Percentiles rank a stretch among this genome's conserved stretches.
Conservation (phyloP, 1,140 invertebrate genomes). For the Aphidius ervi region DNA sequence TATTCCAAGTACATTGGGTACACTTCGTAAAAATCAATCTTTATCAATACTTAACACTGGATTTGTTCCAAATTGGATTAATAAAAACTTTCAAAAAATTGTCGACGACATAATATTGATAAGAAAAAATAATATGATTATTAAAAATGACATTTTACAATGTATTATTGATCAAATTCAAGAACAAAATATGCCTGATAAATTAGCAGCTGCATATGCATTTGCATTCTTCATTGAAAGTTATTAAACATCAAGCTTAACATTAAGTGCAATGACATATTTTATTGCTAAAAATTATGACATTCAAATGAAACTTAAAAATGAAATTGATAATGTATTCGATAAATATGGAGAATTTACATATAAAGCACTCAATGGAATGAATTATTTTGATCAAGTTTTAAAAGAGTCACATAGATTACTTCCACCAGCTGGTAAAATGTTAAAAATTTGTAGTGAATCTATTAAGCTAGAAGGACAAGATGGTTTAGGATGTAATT, state of each 20-base stretch:
- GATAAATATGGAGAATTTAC: slow-evolving; percentile 51
- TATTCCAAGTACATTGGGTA: neutral
- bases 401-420: slow-evolving; percentile 49
- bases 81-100: slow-evolving; percentile 24
- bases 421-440: slow-evolving; percentile 33
- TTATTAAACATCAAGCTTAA: slow-evolving; percentile 53
- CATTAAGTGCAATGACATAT: slow-evolving; percentile 34
- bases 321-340: slow-evolving; percentile 50
- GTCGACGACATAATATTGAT: slow-evolving; percentile 18
- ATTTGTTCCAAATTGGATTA: slow-evolving; percentile 15
- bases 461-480: slow-evolving; percentile 32
- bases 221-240: slow-evolving; percentile 43
- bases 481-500: slow-evolving; percentile 24
- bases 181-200: slow-evolving; percentile 16
- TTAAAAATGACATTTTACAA: slow-evolving; percentile 34
- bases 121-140: slow-evolving; percentile 6
- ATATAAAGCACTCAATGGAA: slow-evolving; percentile 57
- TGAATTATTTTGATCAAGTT: slow-evolving; percentile 58
- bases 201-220: slow-evolving; percentile 24
- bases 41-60: neutral
- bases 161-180: slow-evolving; percentile 24
- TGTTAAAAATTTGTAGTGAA: slow-evolving; percentile 37
- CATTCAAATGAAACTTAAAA: slow-evolving; percentile 49
- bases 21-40: neutral
- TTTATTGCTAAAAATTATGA: slow-evolving; percentile 46